Percentiles rank a stretch among this genome's conserved stretches.
Evolutionary conservation across 2,888 invertebrate species (phyloP).

Genomic region (Tuberolachnus salignus): DNA sequence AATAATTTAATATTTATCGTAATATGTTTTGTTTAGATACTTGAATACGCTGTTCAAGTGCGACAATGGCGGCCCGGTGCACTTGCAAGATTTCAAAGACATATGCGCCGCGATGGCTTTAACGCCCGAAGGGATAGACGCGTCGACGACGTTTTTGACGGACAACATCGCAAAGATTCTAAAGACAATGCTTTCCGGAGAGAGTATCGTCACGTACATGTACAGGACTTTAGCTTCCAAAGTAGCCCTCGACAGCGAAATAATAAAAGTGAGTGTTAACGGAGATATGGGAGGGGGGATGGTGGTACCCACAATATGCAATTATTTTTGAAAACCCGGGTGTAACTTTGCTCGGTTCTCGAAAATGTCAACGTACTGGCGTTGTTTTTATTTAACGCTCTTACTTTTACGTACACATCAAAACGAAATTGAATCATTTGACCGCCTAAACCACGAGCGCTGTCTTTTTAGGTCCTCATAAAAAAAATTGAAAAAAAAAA

Average conservation of each 20-base stretch:
- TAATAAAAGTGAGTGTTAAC: slow-evolving; percentile 1
- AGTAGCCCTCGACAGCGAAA: slow-evolving; percentile 43
- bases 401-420: too few species aligned
- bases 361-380: too few species aligned
- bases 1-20: too few species aligned
- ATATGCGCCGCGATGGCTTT: slow-evolving; percentile 33
- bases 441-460: too few species aligned
- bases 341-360: too few species aligned
- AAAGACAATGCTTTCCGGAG: slow-evolving; percentile 11
- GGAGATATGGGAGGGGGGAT: too few species aligned
- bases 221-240: slow-evolving; percentile 23
- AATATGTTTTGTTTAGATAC: slow-evolving; percentile 2
- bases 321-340: too few species aligned
- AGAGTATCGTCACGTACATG: slow-evolving; percentile 17
- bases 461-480: too few species aligned
- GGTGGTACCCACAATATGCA: too few species aligned
- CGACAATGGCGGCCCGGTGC: neutral
- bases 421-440: too few species aligned
- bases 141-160: slow-evolving; percentile 2
- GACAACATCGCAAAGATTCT: slow-evolving; percentile 7
- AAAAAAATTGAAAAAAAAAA: too few species aligned
- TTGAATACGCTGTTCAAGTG: neutral
- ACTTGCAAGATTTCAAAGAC: slow-evolving; percentile 34
- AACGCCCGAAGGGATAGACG: slow-evolving; percentile 32
- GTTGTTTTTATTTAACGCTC: too few species aligned